Base-by-base conservation (phyloP, 2,888 invertebrate species). In the Nymphalis urticae region DNA sequence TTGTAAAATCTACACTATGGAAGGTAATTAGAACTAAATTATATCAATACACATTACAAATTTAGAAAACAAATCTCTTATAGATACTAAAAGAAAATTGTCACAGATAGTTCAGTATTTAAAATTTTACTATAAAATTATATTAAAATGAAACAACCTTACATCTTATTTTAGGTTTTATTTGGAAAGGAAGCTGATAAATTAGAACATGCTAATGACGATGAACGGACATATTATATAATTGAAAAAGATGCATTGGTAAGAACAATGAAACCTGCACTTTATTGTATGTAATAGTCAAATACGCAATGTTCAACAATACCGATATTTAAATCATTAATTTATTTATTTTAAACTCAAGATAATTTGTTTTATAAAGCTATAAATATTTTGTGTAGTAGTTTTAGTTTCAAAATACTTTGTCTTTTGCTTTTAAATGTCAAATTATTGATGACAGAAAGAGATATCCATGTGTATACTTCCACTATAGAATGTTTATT, bases 111-210 rank as follows among this genome's bases (percentile, higher is more conserved):
- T 32, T 32, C 5, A 32, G 6, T 32, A 32, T 32, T 51, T 13
- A 19, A 2, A 21, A 10, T 21, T 19, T n/a, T 50, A 42, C 13
- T 42, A 56, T 27, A 19, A 19, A 60, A 47, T 10, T 10, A 50
- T 27, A 48, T 47, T 17, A 47, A 13, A 47, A 27, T 27, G 8
- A 24, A 24, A 17, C 8, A 48, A 24, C 19, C 0, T 48, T 21
- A 13, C 7, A 47, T 47, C 16, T 50, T 24, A 42, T 93, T 94
- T 64, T 86, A 97, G 96, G 97, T 97, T 64, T 89, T 99, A 24
- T 99, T 99, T 94, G 99, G 99, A 2, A 97, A 97, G 82, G 99
- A 99, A 92, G 99, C 99, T 48, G 99, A 99, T 84, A 99, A 99
- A 84, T 86, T 99, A 74, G 99, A 99, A 83, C 98, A 99, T 89